Base-by-base conservation (phyloP, 2,113 vertebrate species). In the Fukomys damarensis region DNA sequence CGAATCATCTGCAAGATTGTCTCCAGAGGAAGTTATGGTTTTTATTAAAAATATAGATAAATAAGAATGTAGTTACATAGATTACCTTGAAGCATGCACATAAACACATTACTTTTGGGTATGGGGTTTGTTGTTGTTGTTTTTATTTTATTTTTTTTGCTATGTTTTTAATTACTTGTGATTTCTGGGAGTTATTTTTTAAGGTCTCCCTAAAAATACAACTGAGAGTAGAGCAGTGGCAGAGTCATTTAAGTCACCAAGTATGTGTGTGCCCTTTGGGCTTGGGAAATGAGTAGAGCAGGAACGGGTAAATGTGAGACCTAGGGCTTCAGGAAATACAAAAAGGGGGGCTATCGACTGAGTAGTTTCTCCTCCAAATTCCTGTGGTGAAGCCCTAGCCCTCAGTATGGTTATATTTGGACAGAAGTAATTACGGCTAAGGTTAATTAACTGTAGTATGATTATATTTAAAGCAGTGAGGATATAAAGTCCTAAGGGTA, bases 11-110 rank as follows among this genome's bases (percentile, higher is more conserved):
- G 17, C 28, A 72, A 81, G 56, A 43, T 54, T 89, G 41, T 26
- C 58, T 17, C 26, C 30, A 56, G 19, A 72, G 11, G 22, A 30
- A 54, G 46, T n/a, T 65, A 24, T 0, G 0, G 2, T 68, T 93
- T 94, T 95, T 80, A 95, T 70, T 79, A 89, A 93, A 90, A 96
- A 84, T 35, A 46, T n/a, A 43, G 95, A 19, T 30, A 91, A 82
- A 85, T 12, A 46, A 86, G 49, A 13, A 84, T 41, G 52, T 20
- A 70, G 26, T 76, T 65, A 52, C 22, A 24, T 16, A 68, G 68
- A 82, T 83, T 80, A 74, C 14, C 52, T 59, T 30, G 38, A 84
- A 65, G 59, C 41, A 74, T 20, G 19, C 5, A 72, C 32, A 43
- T 85, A 19, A 65, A 90, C 94, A 82, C 61, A 54, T 58, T 86